Evolutionary conservation across 2,888 invertebrate species (phyloP).

Genomic region (Tetramorium bicarinatum): DNA sequence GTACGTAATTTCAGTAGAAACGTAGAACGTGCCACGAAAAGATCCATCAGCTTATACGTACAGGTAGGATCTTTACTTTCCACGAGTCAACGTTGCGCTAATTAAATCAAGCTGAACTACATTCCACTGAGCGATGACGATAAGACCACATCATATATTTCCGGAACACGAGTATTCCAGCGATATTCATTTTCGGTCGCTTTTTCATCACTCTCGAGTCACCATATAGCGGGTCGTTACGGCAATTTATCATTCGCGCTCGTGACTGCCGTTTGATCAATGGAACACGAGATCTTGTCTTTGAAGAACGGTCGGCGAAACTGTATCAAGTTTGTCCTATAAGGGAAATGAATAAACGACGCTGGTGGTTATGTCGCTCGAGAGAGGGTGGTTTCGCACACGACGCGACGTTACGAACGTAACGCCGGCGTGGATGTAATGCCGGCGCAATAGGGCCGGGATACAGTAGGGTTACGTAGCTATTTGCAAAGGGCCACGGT

Average conservation of each 20-base stretch:
- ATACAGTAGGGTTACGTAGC: constrained; percentile 81
- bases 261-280: constrained; percentile 48
- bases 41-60: constrained; percentile 13
- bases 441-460: constrained; percentile 68
- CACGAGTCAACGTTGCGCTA: constrained; percentile 32
- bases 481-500: constrained; percentile 82
- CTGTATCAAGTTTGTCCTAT: constrained; percentile 53
- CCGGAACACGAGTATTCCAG: constrained; percentile 36
- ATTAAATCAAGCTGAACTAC: constrained; percentile 46
- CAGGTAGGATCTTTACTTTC: constrained; percentile 24
- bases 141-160: constrained; percentile 47
- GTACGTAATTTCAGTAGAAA: background rate
- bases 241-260: constrained; percentile 44
- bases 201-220: constrained; percentile 49
- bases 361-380: constrained; percentile 60
- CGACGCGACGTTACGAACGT: constrained; percentile 73
- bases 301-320: constrained; percentile 43
- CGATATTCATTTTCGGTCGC: constrained; percentile 42
- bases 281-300: constrained; percentile 50
- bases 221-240: constrained; percentile 9
- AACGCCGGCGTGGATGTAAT: constrained; percentile 60
- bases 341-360: constrained; percentile 73
- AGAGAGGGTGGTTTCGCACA: constrained; percentile 70
- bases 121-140: constrained; percentile 40
- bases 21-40: background rate